Base-by-base conservation (phyloP, 2,888 invertebrate species). In the Troilus luridus region DNA sequence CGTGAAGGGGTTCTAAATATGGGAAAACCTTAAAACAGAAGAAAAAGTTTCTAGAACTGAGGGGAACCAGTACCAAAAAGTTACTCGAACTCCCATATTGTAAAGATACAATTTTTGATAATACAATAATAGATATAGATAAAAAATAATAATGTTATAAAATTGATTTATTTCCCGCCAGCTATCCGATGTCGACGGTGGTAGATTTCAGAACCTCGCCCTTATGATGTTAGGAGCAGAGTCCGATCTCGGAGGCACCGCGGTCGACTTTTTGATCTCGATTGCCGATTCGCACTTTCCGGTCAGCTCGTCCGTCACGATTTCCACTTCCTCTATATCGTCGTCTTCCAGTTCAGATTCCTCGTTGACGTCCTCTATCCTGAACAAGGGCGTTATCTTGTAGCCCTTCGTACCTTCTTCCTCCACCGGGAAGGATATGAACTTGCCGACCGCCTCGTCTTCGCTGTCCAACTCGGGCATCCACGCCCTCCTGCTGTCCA, bases 361-460 rank as follows among this genome's bases (percentile, higher is more conserved):
- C 14, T 54, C 58, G 56, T 72, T 58, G 17, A 72, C 77, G 19
- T 90, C 90, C n/a, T 90, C 90, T n/a, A 90, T 72, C 54, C 41
- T 72, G 90, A 90, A 90, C 72, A 90, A 58, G 14, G 90, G 90
- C 10, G 77, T 77, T 54, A 89, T 89, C 54, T 54, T 89, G 27
- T 64, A 89, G 64, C 89, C 54, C 54, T 21, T 67, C 41, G 60
- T 56, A 11, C 89, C 54, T n/a, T 54, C 89, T 8, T 64, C 89
- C 7, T 89, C 62, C 7, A 89, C 89, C 0, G 89, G 89, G 14
- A 67, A 58, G 9, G 72, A 77, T 27, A 90, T 64, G 24, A 90
- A 90, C 19, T 90, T 90, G 24, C 77, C 90, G 0, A 77, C 58
- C 7, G 56, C 14, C 10, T 90, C 67, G 24, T 64, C 77, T 10